Evolutionary conservation across 1,140 invertebrate species (phyloP), one percentile per base, ranked within the genome.

Genomic region (Tetramorium alpestre): DNA sequence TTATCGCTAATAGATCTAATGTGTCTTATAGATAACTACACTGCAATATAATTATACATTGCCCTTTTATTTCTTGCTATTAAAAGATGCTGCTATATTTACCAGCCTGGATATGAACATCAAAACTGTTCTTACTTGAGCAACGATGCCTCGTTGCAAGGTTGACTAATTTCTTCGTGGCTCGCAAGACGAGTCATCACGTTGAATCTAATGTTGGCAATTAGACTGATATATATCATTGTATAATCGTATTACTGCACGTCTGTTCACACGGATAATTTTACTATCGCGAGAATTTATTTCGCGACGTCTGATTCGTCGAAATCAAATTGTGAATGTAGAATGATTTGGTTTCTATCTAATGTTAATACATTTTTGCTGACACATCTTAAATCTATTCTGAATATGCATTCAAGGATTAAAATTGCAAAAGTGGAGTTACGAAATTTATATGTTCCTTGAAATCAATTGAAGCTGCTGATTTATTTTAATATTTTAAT

Each of bases 181-280:
- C 18, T 41, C 11, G 51, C 25, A 25, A 60, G 28, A 82, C 25
- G 44, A 84, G 25, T 82, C 38, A 11, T 49, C 49, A 60, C 51
- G 51, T 60, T 82, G 41, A 62, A 49, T 33, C 13, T 33, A 56
- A 75, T 75, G 18, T 47, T 73, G 18, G 54, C 41, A 60, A 84
- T 84, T 75, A 62, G 25, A 10, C 28, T 84, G 80, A 84, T 38
- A 73, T 72, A 82, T 84, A 73, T 47, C 69, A 62, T 49, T 25
- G 41, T n/a, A 60, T 82, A 58, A 82, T 82, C 54, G 67, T 60
- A 47, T 25, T 47, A 47, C 49, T 60, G 80, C 78, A 58, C 54
- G 41, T 28, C 18, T 7, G 38, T 82, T 82, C 65, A 41, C 38
- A 22, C 22, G 62, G 16, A 44, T 73, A 38, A 51, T 70, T 70